Base-by-base conservation (phyloP, 2,888 invertebrate genomes). In the Drosophila kokeensis region DNA sequence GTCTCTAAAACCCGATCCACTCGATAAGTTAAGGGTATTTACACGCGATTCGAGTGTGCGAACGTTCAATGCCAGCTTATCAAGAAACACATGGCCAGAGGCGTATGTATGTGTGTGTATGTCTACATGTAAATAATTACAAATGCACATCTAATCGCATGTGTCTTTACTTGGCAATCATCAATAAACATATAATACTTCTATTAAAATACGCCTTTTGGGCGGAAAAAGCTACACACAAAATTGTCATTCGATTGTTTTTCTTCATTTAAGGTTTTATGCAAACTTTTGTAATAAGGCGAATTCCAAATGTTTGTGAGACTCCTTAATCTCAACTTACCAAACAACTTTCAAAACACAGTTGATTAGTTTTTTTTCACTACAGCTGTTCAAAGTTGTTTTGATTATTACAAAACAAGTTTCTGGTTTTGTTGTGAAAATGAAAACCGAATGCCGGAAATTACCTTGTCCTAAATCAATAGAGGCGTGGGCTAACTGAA, bases 381-480 rank as follows among this genome's bases (percentile, higher is more conserved):
- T 69, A 76, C 66, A 80, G 81, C 81, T 79, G 81, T 67, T 63
- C 29, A 32, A 32, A 32, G 42, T 32, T 66, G 73, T 50, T 66
- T 54, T 32, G 62, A 67, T 81, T 81, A 67, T 79, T 81, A 60
- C 69, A 65, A 81, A 63, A 70, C 52, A 42, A 67, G 42, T 54
- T 66, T 52, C 30, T 13, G 27, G 18, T 27, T 13, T 40, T n/a
- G n/a, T 29, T 65, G 58, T n/a, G 60, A 52, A 24, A 61, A 49
- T 48, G 72, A 76, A 84, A 88, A 67, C 53, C 27, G 34, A 63
- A 62, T 68, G 58, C 75, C 87, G 90, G 89, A 91, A 90, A 90
- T 82, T 80, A 87, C 89, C 88, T 90, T 91, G 90, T 79, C 82
- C 89, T 79, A 83, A 88, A 82, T 88, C 59, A 57, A 42, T 30